Base-by-base conservation (phyloP, 1,140 invertebrate genomes). In the Sweltsa coloradensis region DNA sequence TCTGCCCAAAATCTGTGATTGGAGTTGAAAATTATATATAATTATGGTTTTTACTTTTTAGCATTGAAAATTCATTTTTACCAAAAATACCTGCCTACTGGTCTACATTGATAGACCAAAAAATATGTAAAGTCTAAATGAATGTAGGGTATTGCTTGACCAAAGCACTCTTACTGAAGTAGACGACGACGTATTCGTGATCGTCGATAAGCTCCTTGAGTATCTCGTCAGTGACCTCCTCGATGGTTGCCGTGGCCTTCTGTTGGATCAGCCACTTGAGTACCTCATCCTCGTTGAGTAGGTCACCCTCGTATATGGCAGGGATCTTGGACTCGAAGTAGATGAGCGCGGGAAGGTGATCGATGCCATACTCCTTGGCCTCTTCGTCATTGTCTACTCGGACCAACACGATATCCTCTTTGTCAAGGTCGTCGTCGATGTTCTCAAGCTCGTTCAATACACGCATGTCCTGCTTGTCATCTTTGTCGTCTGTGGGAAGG, bases 321-420 rank as follows among this genome's bases (percentile, higher is more conserved):
- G 89, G 89, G 51, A 93, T 90, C 60, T 90, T 88, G 51, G 89
- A 82, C 66, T 94, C 89, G 58, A 93, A 94, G 60, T 93, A 93
- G 11, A 94, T 76, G 3, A 94, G 64, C 1, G 83, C 83, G 2
- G 90, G 89, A 5, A 93, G 69, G 64, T 89, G 83, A 61, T 92
- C 88, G 36, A 94, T 89, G 34, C 89, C 89, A 55, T 81, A 93
- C 65, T 91, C 85, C 62, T 89, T 90, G 7, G 88, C 88, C 68
- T 90, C 87, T 11, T 78, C 83, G 44, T 85, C 79, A 56, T 89
- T 87, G 59, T 89, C 85, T 54, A 94, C 85, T 49, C 89, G 79
- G 4, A 94, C 83, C 51, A 94, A 90, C 3, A 89, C 80, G 47
- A 94, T 91, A 1, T 79, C 86, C 70, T 90, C 84, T 61, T 87